Conservation (phyloP, 1,140 invertebrate genomes). For the Caenorhabditis latens region DNA sequence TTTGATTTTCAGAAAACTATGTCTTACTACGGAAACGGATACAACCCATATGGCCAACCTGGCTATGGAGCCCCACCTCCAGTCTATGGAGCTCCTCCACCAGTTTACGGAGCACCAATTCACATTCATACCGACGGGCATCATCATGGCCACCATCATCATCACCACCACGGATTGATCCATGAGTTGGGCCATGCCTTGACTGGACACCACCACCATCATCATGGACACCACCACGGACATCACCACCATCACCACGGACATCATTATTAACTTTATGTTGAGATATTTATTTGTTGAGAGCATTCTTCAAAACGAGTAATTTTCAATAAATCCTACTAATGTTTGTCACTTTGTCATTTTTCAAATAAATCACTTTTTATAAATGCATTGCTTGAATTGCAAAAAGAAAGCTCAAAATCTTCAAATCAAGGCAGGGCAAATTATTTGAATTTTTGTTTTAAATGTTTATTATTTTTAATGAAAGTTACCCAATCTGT, state of each 20-base stretch:
- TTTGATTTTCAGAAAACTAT: background rate
- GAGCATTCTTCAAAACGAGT: background rate
- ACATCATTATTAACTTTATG: background rate
- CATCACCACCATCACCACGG: constrained; percentile 50
- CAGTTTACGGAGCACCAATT: constrained; percentile 7
- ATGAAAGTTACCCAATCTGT: too few species aligned
- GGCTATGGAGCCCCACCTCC: background rate
- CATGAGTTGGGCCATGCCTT: constrained; percentile 22
- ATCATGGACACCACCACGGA: constrained; percentile 15
- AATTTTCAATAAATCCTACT: constrained; percentile 14
- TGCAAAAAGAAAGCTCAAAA: too few species aligned
- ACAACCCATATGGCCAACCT: background rate
- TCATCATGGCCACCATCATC: constrained; percentile 35
- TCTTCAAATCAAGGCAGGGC: too few species aligned
- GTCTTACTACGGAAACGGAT: constrained; percentile 49
- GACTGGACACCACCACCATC: constrained; percentile 44
- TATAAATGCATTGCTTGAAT: too few species aligned
- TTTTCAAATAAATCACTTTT: too few species aligned
- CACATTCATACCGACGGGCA: constrained; percentile 24
- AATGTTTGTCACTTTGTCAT: too few species aligned
- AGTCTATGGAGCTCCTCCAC: constrained; percentile 20
- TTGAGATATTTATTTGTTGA: background rate
- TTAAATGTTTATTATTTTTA: too few species aligned
- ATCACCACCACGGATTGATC: constrained; percentile 16
- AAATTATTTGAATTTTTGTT: too few species aligned